Conservation (phyloP, 2,888 invertebrate genomes). For the Altica lythri region DNA sequence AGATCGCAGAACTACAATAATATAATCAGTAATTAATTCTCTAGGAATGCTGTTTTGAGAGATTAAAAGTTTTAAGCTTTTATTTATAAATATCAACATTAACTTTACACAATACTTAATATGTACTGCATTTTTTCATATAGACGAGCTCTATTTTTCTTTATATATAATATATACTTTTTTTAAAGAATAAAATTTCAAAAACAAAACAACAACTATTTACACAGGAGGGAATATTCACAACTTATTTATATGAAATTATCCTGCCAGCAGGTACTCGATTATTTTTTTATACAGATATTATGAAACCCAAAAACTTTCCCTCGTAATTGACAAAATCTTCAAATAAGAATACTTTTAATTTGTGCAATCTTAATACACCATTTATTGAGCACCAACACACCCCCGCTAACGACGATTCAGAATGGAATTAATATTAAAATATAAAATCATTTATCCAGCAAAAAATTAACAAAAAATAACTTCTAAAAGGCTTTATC, state of each 20-base stretch:
- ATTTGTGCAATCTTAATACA: slow-evolving; percentile 41
- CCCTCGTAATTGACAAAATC: slow-evolving; percentile 47
- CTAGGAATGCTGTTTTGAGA: slow-evolving; percentile 38
- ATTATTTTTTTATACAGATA: slow-evolving; percentile 35
- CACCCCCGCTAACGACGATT: too few species aligned
- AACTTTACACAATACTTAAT: slow-evolving; percentile 50
- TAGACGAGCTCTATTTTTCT: slow-evolving; percentile 42
- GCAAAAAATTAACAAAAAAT: too few species aligned
- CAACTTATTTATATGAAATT: slow-evolving; percentile 40
- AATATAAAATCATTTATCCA: too few species aligned
- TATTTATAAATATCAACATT: slow-evolving; percentile 50
- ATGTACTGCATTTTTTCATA: slow-evolving; percentile 36
- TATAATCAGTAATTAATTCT: slow-evolving; percentile 36
- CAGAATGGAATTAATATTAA: too few species aligned
- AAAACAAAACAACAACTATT: slow-evolving; percentile 53
- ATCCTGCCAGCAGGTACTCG: slow-evolving; percentile 53
- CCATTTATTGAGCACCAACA: slow-evolving; percentile 53
- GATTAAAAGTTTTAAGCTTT: slow-evolving; percentile 42
- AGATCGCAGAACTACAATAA: slow-evolving; percentile 41
- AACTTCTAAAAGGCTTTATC: too few species aligned
- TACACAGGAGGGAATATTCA: slow-evolving; percentile 53
- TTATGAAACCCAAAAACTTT: slow-evolving; percentile 36
- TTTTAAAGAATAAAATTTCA: slow-evolving; percentile 55
- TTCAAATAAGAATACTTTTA: slow-evolving; percentile 34
- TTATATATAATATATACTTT: slow-evolving; percentile 31